phyloP scores from a whole-genome alignment of 2,113 vertebrate species.

The Orientallactaga bullata region DNA sequence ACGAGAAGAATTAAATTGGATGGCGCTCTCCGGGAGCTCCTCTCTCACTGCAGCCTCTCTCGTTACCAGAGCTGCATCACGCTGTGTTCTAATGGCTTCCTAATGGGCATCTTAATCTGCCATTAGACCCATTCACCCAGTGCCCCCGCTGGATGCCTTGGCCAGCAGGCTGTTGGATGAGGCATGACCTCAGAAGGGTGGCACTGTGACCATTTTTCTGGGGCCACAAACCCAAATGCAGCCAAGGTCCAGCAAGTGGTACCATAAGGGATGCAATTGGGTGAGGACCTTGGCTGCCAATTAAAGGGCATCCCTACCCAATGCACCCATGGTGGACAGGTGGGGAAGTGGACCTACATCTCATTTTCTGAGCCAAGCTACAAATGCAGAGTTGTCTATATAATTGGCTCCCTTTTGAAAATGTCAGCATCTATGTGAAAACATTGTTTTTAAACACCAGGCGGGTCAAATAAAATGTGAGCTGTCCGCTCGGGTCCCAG shows the following conservation, averaged over 20 bases:
- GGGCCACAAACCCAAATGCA: neutral
- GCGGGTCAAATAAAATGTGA: conserved; percentile 51
- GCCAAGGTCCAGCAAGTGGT: neutral
- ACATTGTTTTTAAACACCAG: conserved; percentile 35
- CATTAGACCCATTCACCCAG: conserved; percentile 80
- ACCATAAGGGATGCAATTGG: neutral
- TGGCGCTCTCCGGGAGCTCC: conserved; percentile 80
- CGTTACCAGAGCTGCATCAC: conserved; percentile 79
- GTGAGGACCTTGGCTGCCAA: no score
- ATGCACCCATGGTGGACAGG: neutral
- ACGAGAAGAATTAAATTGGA: conserved; percentile 77
- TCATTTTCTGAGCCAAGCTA: neutral
- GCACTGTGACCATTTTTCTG: conserved; percentile 27
- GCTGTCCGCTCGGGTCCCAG: neutral
- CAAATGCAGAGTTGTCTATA: neutral
- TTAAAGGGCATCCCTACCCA: neutral
- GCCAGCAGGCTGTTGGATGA: conserved; percentile 76
- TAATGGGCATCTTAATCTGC: conserved; percentile 86
- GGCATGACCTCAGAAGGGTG: conserved; percentile 22
- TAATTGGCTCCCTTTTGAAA: neutral
- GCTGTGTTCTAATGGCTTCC: conserved; percentile 84
- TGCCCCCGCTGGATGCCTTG: conserved; percentile 70
- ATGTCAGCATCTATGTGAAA: conserved; percentile 70
- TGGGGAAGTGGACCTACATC: neutral
- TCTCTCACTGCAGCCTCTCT: conserved; percentile 83